phyloP scores from a whole-genome alignment of 2,797 vertebrate species.

The Gila robusta region DNA sequence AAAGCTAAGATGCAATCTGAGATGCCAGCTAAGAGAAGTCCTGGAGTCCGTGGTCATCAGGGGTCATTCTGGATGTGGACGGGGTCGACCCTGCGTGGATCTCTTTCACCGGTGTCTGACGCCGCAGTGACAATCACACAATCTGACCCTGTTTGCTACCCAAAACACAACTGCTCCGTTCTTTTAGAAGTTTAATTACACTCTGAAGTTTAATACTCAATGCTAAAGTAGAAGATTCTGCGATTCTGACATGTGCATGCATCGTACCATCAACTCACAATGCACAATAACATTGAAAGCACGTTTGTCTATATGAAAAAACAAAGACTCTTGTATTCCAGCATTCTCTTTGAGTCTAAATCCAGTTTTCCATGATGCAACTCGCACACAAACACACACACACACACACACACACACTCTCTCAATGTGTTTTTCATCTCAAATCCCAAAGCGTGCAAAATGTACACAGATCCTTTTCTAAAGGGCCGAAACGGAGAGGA shows the following conservation, averaged over 20 bases:
- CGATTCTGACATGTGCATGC: background rate
- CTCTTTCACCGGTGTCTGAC: slow-evolving; percentile 1
- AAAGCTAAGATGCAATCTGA: background rate
- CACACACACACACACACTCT: background rate
- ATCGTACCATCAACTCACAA: background rate
- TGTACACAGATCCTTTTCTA: slow-evolving; percentile 56
- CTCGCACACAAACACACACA: slow-evolving; percentile 25
- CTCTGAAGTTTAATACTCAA: background rate
- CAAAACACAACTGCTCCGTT: background rate
- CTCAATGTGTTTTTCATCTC: slow-evolving; percentile 48
- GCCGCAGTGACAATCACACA: background rate
- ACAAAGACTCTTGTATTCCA: slow-evolving; percentile 18
- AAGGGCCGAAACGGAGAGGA: slow-evolving; percentile 24
- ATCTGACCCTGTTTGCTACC: background rate
- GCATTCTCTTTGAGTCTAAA: slow-evolving; percentile 21
- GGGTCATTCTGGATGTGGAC: slow-evolving; percentile 8
- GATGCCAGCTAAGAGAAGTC: background rate
- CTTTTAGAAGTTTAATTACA: background rate
- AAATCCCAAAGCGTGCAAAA: slow-evolving; percentile 30
- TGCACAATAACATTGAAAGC: background rate
- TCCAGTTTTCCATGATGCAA: slow-evolving; percentile 44
- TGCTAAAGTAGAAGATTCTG: background rate
- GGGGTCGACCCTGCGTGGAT: background rate
- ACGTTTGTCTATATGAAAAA: background rate
- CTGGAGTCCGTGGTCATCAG: slow-evolving; percentile 14